These are phyloP conservation scores for Seriola dumerili DNA, from an alignment of 2,113 vertebrate species.

Conservation along the genomic window DNA sequence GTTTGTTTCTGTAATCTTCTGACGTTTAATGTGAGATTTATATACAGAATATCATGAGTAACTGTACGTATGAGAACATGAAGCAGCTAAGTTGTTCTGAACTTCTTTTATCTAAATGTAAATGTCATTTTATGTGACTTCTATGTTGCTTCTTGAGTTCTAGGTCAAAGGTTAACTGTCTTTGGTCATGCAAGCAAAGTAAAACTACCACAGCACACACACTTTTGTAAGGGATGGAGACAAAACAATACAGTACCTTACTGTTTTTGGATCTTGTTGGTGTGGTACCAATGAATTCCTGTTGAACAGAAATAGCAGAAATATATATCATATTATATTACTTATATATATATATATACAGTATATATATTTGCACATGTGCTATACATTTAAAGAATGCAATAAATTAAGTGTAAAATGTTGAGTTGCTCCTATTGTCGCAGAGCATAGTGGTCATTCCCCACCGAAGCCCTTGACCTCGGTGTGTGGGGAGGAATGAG, in stretches of 20 bases:
- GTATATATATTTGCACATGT: background rate
- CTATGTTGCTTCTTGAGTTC: background rate
- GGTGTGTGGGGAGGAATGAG: slow-evolving; percentile 54
- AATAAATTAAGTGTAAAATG: slow-evolving; percentile 13
- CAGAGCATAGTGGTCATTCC: slow-evolving; percentile 27
- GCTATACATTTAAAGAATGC: slow-evolving; percentile 5
- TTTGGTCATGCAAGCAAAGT: slow-evolving; percentile 23
- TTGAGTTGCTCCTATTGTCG: slow-evolving; percentile 28
- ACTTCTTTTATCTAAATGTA: background rate
- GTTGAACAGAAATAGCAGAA: slow-evolving; percentile 32
- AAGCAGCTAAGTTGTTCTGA: background rate
- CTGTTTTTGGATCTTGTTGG: slow-evolving; percentile 72
- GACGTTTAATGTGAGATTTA: background rate
- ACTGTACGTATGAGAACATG: background rate
- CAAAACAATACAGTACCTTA: slow-evolving; percentile 81
- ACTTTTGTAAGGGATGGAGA: background rate
- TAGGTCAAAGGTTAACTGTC: slow-evolving; percentile 10
- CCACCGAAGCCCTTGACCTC: slow-evolving; percentile 58
- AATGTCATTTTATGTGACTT: background rate
- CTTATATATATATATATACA: no score
- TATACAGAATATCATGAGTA: background rate
- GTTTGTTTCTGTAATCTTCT: no score
- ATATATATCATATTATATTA: no score
- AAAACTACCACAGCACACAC: slow-evolving; percentile 56
- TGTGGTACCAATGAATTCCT: slow-evolving; percentile 70